Percentiles rank a stretch among this genome's conserved stretches.
phyloP scores from a whole-genome alignment of 2,113 vertebrate genomes.

The Prionailurus bengalensis region DNA sequence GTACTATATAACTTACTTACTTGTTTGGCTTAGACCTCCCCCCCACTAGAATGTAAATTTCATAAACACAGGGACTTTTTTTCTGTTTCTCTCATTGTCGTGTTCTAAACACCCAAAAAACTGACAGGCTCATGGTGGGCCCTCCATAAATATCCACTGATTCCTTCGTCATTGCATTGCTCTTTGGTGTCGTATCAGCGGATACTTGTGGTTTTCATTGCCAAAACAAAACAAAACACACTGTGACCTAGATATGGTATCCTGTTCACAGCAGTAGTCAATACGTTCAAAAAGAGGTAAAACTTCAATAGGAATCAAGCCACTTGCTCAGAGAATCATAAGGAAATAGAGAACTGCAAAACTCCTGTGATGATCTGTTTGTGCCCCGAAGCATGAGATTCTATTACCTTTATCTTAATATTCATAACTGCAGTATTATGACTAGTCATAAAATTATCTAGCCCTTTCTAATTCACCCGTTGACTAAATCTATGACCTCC shows the following conservation, averaged over 20 bases:
- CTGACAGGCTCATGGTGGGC: neutral
- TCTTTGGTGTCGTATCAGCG: conserved; percentile 12
- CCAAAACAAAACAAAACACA: neutral
- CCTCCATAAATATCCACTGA: neutral
- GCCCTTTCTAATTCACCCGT: conserved; percentile 48
- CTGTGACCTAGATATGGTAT: neutral
- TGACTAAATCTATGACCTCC: conserved; percentile 33
- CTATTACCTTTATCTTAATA: conserved; percentile 47
- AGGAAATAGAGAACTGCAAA: conserved; percentile 13
- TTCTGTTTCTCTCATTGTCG: neutral
- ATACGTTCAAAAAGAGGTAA: conserved; percentile 26
- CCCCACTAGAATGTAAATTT: neutral
- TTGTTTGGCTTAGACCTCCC: neutral
- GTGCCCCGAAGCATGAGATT: neutral
- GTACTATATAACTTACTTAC: neutral
- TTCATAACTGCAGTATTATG: neutral
- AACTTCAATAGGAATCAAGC: neutral
- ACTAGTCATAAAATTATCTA: conserved; percentile 57
- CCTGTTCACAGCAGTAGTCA: neutral
- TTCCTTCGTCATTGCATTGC: neutral
- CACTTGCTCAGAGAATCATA: neutral
- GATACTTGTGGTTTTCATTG: neutral
- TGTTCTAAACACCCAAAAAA: neutral
- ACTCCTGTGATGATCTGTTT: neutral
- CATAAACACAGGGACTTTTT: neutral